Base-by-base conservation (phyloP, 2,888 invertebrate species). In the Electrophaes corylata region DNA sequence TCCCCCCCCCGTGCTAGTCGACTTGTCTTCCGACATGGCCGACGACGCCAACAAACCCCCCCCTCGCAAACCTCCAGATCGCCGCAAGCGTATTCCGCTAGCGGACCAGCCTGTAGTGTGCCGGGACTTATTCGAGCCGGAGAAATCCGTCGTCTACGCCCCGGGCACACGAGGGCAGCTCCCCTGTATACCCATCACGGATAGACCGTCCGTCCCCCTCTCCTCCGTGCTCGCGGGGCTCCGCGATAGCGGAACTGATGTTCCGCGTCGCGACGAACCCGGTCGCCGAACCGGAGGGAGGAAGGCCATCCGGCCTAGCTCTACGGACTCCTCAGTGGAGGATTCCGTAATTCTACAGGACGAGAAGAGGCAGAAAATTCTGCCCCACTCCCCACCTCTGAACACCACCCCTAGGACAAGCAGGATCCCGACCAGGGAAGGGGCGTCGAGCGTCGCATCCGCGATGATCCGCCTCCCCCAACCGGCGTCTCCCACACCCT, bases 181-280 rank as follows among this genome's bases (percentile, higher is more conserved):
- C 4, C 26, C 8, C 1, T 10, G 10, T 10, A 1, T 0, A 4
- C 10, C 26, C 8, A 10, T 6, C 26, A 12, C 33, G 12, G 33
- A n/a, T 6, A 12, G n/a, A 0, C n/a, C 0, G 3, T n/a, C 33
- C 12, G 33, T 12, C 33, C 33, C 33, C 5, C 12, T 12, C 3
- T 4, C n/a, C 33, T 12, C 33, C 33, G 4, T 4, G 12, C n/a
- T 1, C 33, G 3, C 0, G n/a, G 33, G 12, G 33, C 1, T 33
- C 33, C 14, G 14, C 16, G 26, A 14, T 1, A 4, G 43, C 26
- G 45, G 45, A 33, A 19, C 45, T 31, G 45, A 19, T 18, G 0
- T 19, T 45, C 33, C 33, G 45, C 45, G 11, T 18, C 31, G n/a
- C n/a, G 31, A 18, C n/a, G 33, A n/a, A 19, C 16, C 33, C 45